Conservation (phyloP, 1,140 invertebrate genomes). For the Chelonus insularis region DNA sequence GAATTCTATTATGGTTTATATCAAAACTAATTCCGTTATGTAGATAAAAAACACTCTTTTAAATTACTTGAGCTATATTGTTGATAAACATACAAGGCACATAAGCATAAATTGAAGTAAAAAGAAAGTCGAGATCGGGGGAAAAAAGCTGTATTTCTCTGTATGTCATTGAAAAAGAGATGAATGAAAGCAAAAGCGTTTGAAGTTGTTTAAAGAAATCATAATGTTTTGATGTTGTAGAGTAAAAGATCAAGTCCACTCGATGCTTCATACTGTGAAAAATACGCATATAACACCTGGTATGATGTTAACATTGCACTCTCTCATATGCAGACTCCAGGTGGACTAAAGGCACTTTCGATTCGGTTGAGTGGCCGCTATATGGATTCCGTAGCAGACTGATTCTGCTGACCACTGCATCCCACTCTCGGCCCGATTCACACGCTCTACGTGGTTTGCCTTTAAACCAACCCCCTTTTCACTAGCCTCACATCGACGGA, state of each 20-base stretch:
- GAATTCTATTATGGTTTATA: too few relatives aligned
- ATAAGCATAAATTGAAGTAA: too few relatives aligned
- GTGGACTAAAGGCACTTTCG: constrained; percentile 11
- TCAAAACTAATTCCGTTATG: too few relatives aligned
- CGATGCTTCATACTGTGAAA: too few relatives aligned
- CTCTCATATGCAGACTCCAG: constrained; percentile 42
- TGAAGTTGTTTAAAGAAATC: constrained; percentile 7
- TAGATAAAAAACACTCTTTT: too few relatives aligned
- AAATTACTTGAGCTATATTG: too few relatives aligned
- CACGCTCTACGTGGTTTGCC: constrained; percentile 32
- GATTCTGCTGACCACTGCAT: constrained; percentile 35
- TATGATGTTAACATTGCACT: constrained; percentile 28
- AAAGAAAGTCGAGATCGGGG: too few relatives aligned
- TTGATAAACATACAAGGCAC: too few relatives aligned
- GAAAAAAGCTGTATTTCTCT: too few relatives aligned
- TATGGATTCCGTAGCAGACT: constrained; percentile 31
- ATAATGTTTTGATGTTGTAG: constrained; percentile 10
- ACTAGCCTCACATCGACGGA: too few relatives aligned
- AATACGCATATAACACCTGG: too few relatives aligned
- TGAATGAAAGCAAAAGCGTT: background rate
- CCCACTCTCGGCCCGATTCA: constrained; percentile 4
- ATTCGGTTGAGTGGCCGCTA: constrained; percentile 31
- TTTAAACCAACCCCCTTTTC: constrained; percentile 30
- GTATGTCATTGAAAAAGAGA: background rate
- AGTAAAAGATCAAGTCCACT: background rate